Conservation (phyloP, 2,888 invertebrate species). For the Coleophora flavipennella region DNA sequence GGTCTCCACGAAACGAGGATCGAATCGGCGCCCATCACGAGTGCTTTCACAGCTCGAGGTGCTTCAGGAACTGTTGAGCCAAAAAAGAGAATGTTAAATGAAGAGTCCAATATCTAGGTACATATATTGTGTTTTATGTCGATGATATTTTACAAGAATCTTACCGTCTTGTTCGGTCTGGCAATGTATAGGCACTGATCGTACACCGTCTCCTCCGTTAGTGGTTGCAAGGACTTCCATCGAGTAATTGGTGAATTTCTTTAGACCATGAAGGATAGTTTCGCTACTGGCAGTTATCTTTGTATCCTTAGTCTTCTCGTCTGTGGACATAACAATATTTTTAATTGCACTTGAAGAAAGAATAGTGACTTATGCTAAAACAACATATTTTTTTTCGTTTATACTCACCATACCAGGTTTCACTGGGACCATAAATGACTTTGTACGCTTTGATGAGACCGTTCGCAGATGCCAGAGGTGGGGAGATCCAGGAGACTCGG, state of each 20-base stretch:
- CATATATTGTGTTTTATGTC: too few species aligned
- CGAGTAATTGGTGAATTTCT: conserved; percentile 96
- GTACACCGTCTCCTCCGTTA: conserved; percentile 94
- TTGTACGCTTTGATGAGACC: conserved; percentile 97
- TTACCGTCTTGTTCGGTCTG: conserved; percentile 96
- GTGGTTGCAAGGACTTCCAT: conserved; percentile 97
- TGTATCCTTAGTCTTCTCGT: conserved; percentile 91
- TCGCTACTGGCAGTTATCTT: conserved; percentile 94
- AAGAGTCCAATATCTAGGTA: too few species aligned
- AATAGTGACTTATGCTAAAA: too few species aligned
- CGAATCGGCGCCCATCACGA: conserved; percentile 92
- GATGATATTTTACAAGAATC: conserved; percentile 6
- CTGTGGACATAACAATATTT: conserved; percentile 43
- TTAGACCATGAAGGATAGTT: conserved; percentile 92
- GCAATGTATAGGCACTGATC: conserved; percentile 89
- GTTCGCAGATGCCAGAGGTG: conserved; percentile 91
- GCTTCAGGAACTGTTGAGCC: conserved; percentile 85
- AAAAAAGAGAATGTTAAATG: background rate
- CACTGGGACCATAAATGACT: conserved; percentile 92
- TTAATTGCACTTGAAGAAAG: too few species aligned
- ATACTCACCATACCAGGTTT: conserved; percentile 91
- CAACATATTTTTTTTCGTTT: too few species aligned
- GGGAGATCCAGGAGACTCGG: conserved; percentile 94
- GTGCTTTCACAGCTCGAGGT: conserved; percentile 92
- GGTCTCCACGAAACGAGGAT: conserved; percentile 96